phyloP scores from a whole-genome alignment of 2,797 vertebrate genomes.

The Acanthurus lineatus region DNA sequence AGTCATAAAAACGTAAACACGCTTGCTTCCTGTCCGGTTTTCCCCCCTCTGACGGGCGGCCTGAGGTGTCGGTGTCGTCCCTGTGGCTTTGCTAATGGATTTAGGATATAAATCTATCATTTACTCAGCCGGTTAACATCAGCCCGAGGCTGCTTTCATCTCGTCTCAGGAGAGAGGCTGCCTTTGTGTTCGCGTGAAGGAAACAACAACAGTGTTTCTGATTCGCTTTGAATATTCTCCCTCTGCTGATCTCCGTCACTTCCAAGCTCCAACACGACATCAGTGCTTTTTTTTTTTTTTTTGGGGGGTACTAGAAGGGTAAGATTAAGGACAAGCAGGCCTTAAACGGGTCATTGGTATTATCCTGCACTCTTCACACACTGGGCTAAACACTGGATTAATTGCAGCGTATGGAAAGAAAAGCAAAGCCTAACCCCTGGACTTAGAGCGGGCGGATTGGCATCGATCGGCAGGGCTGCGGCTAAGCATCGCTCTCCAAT shows the following conservation, averaged over 20 bases:
- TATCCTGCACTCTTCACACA: conserved; percentile 74
- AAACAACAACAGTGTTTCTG: conserved; percentile 41
- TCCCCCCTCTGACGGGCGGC: conserved; percentile 45
- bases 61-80: conserved; percentile 69
- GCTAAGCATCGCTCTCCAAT: conserved; percentile 84
- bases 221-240: conserved; percentile 36
- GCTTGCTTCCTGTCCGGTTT: background rate
- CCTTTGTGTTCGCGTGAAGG: conserved; percentile 55
- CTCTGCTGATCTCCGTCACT: conserved; percentile 1
- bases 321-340: conserved; percentile 65
- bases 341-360: conserved; percentile 86
- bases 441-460: conserved; percentile 80
- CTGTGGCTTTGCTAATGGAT: conserved; percentile 82
- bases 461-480: conserved; percentile 81
- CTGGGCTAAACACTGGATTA: conserved; percentile 83
- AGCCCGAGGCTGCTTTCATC: conserved; percentile 71
- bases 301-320: conserved; percentile 49
- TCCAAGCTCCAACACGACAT: conserved; percentile 32
- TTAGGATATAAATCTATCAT: conserved; percentile 86
- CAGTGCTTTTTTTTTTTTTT: conserved; percentile 17
- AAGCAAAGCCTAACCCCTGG: conserved; percentile 84
- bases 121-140: conserved; percentile 83
- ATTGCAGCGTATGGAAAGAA: conserved; percentile 84
- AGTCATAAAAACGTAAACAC: conserved; percentile 13
- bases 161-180: conserved; percentile 70